Conservation (phyloP, 2,888 invertebrate species). For the Dryobota labecula region DNA sequence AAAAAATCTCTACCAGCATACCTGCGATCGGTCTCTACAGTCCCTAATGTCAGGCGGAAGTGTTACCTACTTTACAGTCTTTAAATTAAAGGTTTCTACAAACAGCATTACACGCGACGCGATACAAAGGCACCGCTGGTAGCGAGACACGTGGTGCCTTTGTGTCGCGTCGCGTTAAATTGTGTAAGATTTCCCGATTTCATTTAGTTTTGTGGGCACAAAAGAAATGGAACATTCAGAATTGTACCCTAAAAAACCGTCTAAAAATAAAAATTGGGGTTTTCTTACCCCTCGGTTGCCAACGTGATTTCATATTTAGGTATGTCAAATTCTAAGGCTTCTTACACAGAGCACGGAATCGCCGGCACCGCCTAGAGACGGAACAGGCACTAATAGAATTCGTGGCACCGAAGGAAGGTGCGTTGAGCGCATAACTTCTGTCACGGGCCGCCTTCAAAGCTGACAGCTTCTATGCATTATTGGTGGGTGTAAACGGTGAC, state of each 20-base stretch:
- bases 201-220: not conserved
- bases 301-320: constrained; percentile 12
- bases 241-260: not conserved
- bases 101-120: too few relatives aligned
- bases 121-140: too few relatives aligned
- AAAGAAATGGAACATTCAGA: constrained; percentile 8
- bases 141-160: too few relatives aligned
- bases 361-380: too few relatives aligned
- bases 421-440: not conserved
- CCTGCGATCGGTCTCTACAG: too few relatives aligned
- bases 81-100: too few relatives aligned
- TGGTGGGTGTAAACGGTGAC: not conserved
- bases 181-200: constrained; percentile 13
- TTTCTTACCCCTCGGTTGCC: not conserved
- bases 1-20: too few relatives aligned
- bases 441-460: not conserved
- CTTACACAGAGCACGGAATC: not conserved
- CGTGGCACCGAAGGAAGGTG: not conserved
- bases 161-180: too few relatives aligned
- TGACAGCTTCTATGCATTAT: too few relatives aligned
- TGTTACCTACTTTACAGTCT: too few relatives aligned
- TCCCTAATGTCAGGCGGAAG: too few relatives aligned
- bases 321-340: constrained; percentile 2
- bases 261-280: not conserved
- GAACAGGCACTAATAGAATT: not conserved